These are phyloP conservation scores for Dexiosoma caninum DNA, from an alignment of 2,888 invertebrate species.

Conservation along the genomic window DNA sequence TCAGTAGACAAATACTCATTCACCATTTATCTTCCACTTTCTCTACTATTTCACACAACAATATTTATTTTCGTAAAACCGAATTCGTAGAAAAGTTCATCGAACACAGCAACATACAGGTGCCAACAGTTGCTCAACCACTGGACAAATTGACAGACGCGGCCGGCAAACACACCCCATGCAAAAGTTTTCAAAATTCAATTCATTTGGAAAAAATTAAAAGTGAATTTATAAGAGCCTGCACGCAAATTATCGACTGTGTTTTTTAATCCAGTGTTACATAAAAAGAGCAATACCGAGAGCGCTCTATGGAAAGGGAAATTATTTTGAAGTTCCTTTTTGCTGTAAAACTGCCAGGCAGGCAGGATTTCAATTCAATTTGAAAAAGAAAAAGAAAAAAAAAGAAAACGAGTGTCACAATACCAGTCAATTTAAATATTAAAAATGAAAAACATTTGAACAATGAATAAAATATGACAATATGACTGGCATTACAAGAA, in stretches of 20 bases:
- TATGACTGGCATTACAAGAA: slow-evolving; percentile 14
- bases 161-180: not conserved
- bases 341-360: slow-evolving; percentile 3
- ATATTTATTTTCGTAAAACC: too few species aligned
- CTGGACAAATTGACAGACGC: slow-evolving; percentile 33
- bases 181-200: slow-evolving; percentile 28
- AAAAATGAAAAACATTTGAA: slow-evolving; percentile 1
- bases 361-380: not conserved
- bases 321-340: slow-evolving; percentile 26
- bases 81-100: too few species aligned
- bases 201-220: slow-evolving; percentile 58
- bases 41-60: too few species aligned
- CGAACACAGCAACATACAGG: too few species aligned
- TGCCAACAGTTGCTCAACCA: slow-evolving; percentile 44
- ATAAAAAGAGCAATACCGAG: slow-evolving; percentile 23
- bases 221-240: slow-evolving; percentile 40
- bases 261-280: slow-evolving; percentile 31
- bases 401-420: slow-evolving; percentile 39
- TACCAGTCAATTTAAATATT: slow-evolving; percentile 46
- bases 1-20: too few species aligned
- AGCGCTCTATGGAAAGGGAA: not conserved
- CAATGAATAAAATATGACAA: slow-evolving; percentile 13
- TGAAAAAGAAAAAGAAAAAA: too few species aligned
- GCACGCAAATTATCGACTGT: not conserved
- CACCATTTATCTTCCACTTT: too few species aligned